phyloP scores from a whole-genome alignment of 2,113 vertebrate genomes.

The Cnemophilus loriae region DNA sequence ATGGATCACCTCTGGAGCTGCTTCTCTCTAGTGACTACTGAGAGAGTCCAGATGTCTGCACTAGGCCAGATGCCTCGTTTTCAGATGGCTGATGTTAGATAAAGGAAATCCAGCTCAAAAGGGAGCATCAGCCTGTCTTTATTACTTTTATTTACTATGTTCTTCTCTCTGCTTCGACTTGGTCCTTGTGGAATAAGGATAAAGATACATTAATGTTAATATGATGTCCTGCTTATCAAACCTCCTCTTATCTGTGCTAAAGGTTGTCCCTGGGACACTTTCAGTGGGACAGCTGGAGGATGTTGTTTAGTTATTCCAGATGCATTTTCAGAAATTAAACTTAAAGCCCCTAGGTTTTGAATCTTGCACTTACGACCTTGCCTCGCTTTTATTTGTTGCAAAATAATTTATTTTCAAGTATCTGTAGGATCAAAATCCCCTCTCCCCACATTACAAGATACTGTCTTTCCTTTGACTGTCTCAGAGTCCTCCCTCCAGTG shows the following conservation, averaged over 20 bases:
- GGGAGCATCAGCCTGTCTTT: neutral
- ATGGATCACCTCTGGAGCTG: conserved; percentile 9
- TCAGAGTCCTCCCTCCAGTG: neutral
- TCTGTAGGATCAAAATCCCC: neutral
- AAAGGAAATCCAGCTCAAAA: neutral
- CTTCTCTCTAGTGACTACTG: neutral
- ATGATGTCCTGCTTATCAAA: neutral
- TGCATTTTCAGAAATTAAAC: neutral
- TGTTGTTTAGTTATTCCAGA: neutral
- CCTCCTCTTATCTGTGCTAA: neutral
- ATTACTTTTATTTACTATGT: neutral
- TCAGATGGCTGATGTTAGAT: neutral
- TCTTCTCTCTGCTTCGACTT: neutral
- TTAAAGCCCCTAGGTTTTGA: neutral
- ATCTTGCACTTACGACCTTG: neutral
- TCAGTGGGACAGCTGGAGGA: neutral
- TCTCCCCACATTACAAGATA: neutral
- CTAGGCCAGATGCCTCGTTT: neutral
- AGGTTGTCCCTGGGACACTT: neutral
- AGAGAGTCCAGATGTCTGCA: conserved; percentile 3
- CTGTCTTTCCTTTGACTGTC: neutral
- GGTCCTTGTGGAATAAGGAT: neutral
- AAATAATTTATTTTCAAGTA: neutral
- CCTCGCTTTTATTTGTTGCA: neutral
- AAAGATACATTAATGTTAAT: neutral